Evolutionary conservation across 1,140 invertebrate species (phyloP).

Genomic region (Drosophila sproati): DNA sequence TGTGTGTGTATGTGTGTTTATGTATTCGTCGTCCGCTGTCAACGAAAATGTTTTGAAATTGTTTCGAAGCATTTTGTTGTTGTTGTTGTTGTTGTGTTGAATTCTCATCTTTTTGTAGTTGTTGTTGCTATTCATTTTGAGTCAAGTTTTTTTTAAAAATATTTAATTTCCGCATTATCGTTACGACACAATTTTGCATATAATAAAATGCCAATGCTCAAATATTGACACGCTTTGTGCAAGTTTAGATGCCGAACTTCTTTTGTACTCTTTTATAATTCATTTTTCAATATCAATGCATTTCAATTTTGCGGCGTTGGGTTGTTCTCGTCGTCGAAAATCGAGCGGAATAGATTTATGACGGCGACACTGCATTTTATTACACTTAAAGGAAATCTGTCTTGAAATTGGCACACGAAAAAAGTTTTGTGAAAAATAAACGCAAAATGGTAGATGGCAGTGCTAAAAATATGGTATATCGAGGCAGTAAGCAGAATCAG

Average conservation of each 20-base stretch:
- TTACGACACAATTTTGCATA: conserved; percentile 51
- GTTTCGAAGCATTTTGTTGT: conserved; percentile 50
- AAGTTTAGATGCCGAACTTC: conserved; percentile 11
- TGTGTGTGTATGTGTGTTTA: conserved; percentile 24
- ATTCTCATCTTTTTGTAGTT: neutral
- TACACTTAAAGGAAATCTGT: conserved; percentile 82
- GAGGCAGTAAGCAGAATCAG: neutral
- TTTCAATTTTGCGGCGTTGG: conserved; percentile 71
- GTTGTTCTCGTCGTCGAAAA: conserved; percentile 51
- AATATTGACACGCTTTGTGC: conserved; percentile 51
- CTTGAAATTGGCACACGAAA: conserved; percentile 75
- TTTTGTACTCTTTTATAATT: conserved; percentile 52
- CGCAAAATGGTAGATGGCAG: conserved; percentile 55
- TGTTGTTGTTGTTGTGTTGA: neutral
- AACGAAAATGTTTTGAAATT: conserved; percentile 80
- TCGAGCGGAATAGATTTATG: conserved; percentile 82
- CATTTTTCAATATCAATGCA: conserved; percentile 81
- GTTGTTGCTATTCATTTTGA: conserved; percentile 25
- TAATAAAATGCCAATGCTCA: conserved; percentile 56
- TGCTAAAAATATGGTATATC: conserved; percentile 1
- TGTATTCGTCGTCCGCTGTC: conserved; percentile 58
- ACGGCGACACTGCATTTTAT: conserved; percentile 81
- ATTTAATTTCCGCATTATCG: conserved; percentile 80
- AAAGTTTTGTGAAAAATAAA: conserved; percentile 68
- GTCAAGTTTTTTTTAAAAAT: conserved; percentile 58